Conservation (phyloP, 2,888 invertebrate genomes). For the Orchesella flavescens region DNA sequence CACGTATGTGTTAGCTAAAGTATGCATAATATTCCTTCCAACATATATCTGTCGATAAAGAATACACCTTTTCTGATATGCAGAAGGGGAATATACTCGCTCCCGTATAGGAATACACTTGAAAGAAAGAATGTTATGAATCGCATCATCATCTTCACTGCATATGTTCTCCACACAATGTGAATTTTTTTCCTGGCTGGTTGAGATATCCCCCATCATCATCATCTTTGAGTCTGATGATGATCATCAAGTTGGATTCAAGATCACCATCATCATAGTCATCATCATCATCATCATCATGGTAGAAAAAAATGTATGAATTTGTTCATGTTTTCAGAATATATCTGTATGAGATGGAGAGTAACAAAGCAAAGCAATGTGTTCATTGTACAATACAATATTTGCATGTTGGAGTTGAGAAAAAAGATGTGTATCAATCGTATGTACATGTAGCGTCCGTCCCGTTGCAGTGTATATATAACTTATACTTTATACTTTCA, state of each 20-base stretch:
- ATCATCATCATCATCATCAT: too few relatives aligned
- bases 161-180: not conserved
- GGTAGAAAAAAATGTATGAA: too few relatives aligned
- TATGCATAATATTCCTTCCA: not conserved
- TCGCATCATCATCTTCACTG: constrained; percentile 6
- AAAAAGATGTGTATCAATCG: not conserved
- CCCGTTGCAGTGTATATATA: too few relatives aligned
- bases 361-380: too few relatives aligned
- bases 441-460: not conserved
- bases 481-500: too few relatives aligned
- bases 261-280: not conserved
- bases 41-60: constrained; percentile 6
- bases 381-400: too few relatives aligned
- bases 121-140: constrained; percentile 7
- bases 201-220: constrained; percentile 17
- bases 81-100: not conserved
- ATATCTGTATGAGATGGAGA: too few relatives aligned
- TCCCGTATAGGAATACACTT: too few relatives aligned
- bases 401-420: not conserved
- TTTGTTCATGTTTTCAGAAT: too few relatives aligned
- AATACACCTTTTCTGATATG: not conserved
- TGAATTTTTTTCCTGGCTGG: constrained; percentile 18
- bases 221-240: constrained; percentile 24
- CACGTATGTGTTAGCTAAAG: constrained; percentile 20
- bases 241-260: constrained; percentile 32